Base-by-base conservation (phyloP, 2,888 invertebrate species). In the Chrysolina oricalcia region DNA sequence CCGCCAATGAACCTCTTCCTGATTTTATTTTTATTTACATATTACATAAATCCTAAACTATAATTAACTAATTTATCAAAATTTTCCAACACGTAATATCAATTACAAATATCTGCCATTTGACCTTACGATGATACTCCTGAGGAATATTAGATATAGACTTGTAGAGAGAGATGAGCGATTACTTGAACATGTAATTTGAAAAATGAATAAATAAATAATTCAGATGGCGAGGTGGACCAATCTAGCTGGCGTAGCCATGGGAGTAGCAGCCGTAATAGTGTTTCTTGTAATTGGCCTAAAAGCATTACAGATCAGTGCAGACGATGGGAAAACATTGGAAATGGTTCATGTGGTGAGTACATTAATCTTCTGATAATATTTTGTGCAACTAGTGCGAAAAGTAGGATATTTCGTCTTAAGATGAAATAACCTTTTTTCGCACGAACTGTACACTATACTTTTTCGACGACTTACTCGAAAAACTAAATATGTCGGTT, bases 261-360 rank as follows among this genome's bases (percentile, higher is more conserved):
- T 80, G 78, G 77, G 69, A n/a, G 15, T 69, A 19, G 73, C 74
- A 27, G 76, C 77, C 11, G 48, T 78, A 13, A 35, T 72, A 15
- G 69, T 79, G 13, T 75, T 81, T 46, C 59, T 81, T 2, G 41
- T 77, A 10, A 70, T 80, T 17, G 79, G 79, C 19, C 67, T 79
- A 4, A 77, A 72, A 43, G 71, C 77, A 1, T 41, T 77, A 10
- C 74, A 68, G n/a, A 59, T 70, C 15, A 75, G 68, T 35, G 41
- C 27, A 15, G 70, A 73, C 48, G 68, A 62, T 8, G 64, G 68
- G 8, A 81, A 72, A 72, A 72, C 74, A 43, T 70, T 81, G 11
- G 71, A 81, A 73, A 77, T 81, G 79, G 64, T 81, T 15, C 76
- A 76, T 65, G 73, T 76, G 27, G 76, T 73, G 35, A 76, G 76